Evolutionary conservation across 2,797 vertebrate species (phyloP), one percentile per base, ranked within the genome.

Genomic region (Myotis findleyi): DNA sequence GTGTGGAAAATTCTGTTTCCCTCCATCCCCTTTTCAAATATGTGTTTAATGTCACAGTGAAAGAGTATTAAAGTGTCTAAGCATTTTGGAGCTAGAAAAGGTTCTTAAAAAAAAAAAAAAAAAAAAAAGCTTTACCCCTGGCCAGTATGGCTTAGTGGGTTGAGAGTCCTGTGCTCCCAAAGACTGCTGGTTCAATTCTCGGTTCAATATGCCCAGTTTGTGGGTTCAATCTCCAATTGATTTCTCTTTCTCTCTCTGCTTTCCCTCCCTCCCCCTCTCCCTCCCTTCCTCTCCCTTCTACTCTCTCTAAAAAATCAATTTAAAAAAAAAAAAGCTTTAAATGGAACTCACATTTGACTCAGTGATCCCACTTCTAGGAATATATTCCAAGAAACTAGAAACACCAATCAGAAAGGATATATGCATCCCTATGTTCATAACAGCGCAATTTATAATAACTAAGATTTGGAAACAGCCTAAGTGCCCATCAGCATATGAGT

Each of bases 21-120:
- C 62, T 75, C 59, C 53, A n/a, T 84, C 62, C 25, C 81, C 51
- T 90, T 85, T 64, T 76, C 41, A 90, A 97, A 79, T 49, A 92
- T 51, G n/a, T 82, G 64, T 76, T 84, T 75, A 75, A 79, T 82
- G 64, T 85, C 36, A 38, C 7, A 25, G 64, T 62, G n/a, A 79
- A 87, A 64, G 49, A 69, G 33, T 77, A 47, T 33, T 76, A 30
- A 36, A 21, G 57, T 20, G 1, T 55, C 77, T 86, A 38, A 27
- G 51, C 16, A 64, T 86, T 53, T 17, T 7, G 64, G 47, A 87
- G 68, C 49, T 64, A 81, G 30, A 76, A 59, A 88, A 82, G 16
- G n/a, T 59, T 57, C 25, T 77, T 77, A 30, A 21, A 36, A 62
- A 89, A 64, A 38, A 38, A 13, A 12, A 62, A 64, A 30, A 27